Base-by-base conservation (phyloP, 92 coral and sea anemone species). In the Montipora capitata region DNA sequence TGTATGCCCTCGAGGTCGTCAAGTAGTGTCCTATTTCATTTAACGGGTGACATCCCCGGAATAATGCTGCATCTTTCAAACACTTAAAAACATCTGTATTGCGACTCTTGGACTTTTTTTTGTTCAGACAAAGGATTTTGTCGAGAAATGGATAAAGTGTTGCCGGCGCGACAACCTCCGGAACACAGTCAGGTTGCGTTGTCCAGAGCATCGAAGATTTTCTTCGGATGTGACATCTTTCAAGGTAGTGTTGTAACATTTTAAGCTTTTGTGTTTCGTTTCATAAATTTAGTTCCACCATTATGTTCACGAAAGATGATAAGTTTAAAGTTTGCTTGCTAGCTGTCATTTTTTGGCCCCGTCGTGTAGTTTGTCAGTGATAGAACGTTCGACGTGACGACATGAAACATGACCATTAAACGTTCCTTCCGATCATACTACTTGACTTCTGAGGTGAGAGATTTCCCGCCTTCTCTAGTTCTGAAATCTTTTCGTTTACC, bases 171-270 rank as follows among this genome's bases (percentile, higher is more conserved):
- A 5, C 81, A 88, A 69, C 98, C 98, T 38, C 76, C 78, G 10
- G 78, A 89, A 18, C 94, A 93, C 59, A 86, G 91, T 40, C 96
- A 95, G 44, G 81, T 72, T 13, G 96, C 93, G 0, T 79, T 95
- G 51, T 95, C 98, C 5, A 83, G 81, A 41, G 91, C 89, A 10
- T 95, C 98, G 5, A 95, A 93, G 90, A 76, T 95, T 43, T 95
- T 93, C 80, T 93, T 95, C 74, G 96, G 98, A 7, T 91, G 94
- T 71, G 98, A 95, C 78, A 95, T 95, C 20, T 95, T 93, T 67
- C 98, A 95, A 95, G 98, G 98, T 95, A 90, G 57, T 27, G 35
- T 27, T 27, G 35, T 27, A 27, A 27, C 35, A 27, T 27, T 27
- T 27, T 27, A 27, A 27, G 51, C 51, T 45, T 45, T 5, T 45